Evolutionary conservation across 2,797 vertebrate genomes (phyloP), one percentile per base, ranked within the genome.

Genomic region (Danio albolineatus): DNA sequence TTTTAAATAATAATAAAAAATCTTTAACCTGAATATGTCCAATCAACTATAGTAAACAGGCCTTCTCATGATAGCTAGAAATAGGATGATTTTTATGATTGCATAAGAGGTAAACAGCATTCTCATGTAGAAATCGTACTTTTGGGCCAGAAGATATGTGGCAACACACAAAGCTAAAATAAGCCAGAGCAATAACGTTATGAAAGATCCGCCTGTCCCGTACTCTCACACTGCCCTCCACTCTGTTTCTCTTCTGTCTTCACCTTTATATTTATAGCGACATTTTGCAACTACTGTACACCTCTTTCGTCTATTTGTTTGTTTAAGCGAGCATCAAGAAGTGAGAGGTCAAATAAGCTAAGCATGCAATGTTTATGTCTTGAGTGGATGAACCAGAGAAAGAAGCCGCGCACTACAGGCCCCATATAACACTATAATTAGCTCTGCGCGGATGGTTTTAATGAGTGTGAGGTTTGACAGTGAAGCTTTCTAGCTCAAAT

Each of bases 361-460:
- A 41, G 41, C 53, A 13, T 61, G 71, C 78, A 39, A 67, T 82
- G 67, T 80, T 80, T 84, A 77, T 74, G 53, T 80, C 57, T 80
- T 59, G 80, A 82, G 76, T 73, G 73, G 73, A 80, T 79, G 59
- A 80, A 78, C 44, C 61, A 49, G 38, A 80, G 73, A 59, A 69
- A 80, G 61, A 71, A 49, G 66, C 61, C 60, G 62, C 39, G 12
- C 69, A 72, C 79, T 67, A 74, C 57, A 80, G 69, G 80, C 60
- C 83, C 85, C 77, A 69, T 84, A 81, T 88, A 87, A 89, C 89
- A 86, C 90, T 92, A 92, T 93, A 93, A 93, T 94, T 92, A 93
- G 90, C 65, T 85, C 53, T 85, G 86, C 86, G 86, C 57, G 83
- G 90, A 90, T 85, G 86, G 85, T 81, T 91, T 91, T 92, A 92